Percentiles rank a stretch among this genome's conserved stretches.
phyloP scores from a whole-genome alignment of 2,797 vertebrate species.

The Glossophaga mutica region DNA sequence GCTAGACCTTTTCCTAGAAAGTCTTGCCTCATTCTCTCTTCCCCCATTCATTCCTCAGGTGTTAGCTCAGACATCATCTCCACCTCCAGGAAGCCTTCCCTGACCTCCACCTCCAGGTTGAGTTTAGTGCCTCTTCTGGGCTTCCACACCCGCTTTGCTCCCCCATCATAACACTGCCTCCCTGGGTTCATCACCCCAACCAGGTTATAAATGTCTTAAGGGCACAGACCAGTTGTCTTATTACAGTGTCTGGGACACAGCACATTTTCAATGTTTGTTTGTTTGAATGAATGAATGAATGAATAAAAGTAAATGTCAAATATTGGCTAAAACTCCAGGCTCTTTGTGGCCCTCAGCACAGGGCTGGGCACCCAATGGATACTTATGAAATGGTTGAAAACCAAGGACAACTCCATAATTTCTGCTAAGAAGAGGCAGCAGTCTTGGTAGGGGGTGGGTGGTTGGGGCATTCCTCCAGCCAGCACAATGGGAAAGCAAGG shows the following conservation, averaged over 20 bases:
- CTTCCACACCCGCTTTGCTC: not conserved
- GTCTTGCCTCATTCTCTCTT: not conserved
- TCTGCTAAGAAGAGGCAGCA: not conserved
- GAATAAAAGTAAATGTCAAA: not conserved
- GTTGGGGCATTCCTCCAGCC: not conserved
- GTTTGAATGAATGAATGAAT: not conserved
- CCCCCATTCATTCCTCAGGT: not conserved
- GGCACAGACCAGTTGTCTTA: not conserved
- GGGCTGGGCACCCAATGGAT: not conserved
- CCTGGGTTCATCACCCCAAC: not conserved
- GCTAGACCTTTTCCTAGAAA: not conserved
- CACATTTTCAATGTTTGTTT: not conserved
- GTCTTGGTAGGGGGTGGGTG: not conserved
- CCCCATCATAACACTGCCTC: not conserved
- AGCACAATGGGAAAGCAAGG: not conserved
- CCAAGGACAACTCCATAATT: not conserved
- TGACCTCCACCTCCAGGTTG: not conserved
- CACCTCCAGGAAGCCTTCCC: not conserved
- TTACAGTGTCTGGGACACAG: not conserved
- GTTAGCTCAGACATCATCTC: not conserved
- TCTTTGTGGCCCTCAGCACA: not conserved
- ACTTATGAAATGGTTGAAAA: not conserved
- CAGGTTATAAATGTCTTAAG: not conserved
- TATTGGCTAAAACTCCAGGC: not conserved
- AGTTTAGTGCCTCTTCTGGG: not conserved